Evolutionary conservation across 1,140 invertebrate genomes (phyloP).

Genomic region (Ptiloglossa arizonensis): DNA sequence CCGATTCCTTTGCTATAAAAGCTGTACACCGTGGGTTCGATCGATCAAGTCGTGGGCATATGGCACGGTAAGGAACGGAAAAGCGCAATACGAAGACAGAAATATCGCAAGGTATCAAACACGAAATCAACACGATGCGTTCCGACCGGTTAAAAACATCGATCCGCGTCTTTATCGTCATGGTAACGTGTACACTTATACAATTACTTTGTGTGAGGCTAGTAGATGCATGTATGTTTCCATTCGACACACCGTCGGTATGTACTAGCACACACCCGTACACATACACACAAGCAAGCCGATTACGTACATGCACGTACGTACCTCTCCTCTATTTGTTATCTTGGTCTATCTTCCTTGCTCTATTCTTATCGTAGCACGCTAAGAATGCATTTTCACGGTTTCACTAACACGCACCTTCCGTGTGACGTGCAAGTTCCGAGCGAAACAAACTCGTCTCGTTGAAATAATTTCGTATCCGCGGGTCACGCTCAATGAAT

Average conservation of each 20-base stretch:
- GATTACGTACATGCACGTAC: slow-evolving; percentile 28
- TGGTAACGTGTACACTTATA: slow-evolving; percentile 51
- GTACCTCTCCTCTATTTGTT: slow-evolving; percentile 55
- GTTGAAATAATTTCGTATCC: slow-evolving; percentile 10
- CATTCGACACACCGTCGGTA: neutral
- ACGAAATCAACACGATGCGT: slow-evolving; percentile 51
- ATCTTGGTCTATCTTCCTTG: slow-evolving; percentile 55
- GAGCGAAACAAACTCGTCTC: neutral
- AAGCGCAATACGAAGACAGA: slow-evolving; percentile 53
- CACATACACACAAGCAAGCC: neutral
- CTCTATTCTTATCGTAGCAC: slow-evolving; percentile 63
- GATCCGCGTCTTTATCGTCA: slow-evolving; percentile 65
- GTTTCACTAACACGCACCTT: slow-evolving; percentile 49
- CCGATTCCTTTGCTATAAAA: neutral
- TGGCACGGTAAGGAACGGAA: slow-evolving; percentile 25
- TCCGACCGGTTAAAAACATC: slow-evolving; percentile 56
- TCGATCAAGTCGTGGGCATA: slow-evolving; percentile 29
- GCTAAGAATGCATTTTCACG: slow-evolving; percentile 65
- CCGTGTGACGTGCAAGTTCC: slow-evolving; percentile 14
- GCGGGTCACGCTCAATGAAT: neutral
- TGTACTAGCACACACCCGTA: neutral
- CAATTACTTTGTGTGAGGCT: slow-evolving; percentile 5
- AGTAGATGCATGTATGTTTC: slow-evolving; percentile 1
- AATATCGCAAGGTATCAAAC: slow-evolving; percentile 53
- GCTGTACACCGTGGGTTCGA: neutral